Evolutionary conservation across 1,140 invertebrate genomes (phyloP).

Genomic region (Magallana gigas): DNA sequence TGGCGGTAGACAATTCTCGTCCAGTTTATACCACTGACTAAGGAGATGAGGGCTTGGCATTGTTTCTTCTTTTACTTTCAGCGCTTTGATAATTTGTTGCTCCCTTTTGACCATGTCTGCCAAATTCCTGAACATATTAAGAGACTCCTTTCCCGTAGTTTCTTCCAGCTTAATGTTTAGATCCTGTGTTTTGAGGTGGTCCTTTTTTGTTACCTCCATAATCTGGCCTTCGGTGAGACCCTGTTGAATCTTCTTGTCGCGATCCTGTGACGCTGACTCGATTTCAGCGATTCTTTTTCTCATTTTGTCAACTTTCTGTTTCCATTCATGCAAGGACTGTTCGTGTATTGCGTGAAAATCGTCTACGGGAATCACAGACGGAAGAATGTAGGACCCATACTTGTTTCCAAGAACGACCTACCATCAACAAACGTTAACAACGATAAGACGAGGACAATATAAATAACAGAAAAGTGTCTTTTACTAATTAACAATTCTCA

Average conservation of each 20-base stretch:
- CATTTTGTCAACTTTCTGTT: slow-evolving; percentile 58
- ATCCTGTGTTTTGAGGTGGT: not conserved
- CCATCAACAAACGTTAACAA: not conserved
- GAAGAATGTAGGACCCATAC: slow-evolving; percentile 97
- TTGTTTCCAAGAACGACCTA: slow-evolving; percentile 97
- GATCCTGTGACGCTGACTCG: slow-evolving; percentile 44
- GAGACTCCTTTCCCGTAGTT: not conserved
- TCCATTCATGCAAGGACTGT: slow-evolving; percentile 82
- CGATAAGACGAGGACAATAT: too few relatives aligned
- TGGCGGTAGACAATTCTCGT: slow-evolving; percentile 85
- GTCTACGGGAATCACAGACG: slow-evolving; percentile 88
- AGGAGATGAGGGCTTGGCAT: slow-evolving; percentile 67
- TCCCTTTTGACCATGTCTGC: slow-evolving; percentile 56
- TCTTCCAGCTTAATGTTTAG: not conserved
- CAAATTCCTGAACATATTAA: slow-evolving; percentile 23
- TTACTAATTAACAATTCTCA: too few relatives aligned
- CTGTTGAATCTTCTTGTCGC: not conserved
- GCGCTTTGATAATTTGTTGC: slow-evolving; percentile 52
- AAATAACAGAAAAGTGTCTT: too few relatives aligned
- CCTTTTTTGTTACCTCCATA: slow-evolving; percentile 33
- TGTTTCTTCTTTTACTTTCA: slow-evolving; percentile 63
- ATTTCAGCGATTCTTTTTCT: slow-evolving; percentile 63
- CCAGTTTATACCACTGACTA: slow-evolving; percentile 86
- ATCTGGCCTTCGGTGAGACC: not conserved
- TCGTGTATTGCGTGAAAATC: slow-evolving; percentile 92